A percentile compares a stretch with the other conserved stretches of the same genome.
phyloP scores from a whole-genome alignment of 1,140 invertebrate genomes.

The Drosophila simulans region DNA sequence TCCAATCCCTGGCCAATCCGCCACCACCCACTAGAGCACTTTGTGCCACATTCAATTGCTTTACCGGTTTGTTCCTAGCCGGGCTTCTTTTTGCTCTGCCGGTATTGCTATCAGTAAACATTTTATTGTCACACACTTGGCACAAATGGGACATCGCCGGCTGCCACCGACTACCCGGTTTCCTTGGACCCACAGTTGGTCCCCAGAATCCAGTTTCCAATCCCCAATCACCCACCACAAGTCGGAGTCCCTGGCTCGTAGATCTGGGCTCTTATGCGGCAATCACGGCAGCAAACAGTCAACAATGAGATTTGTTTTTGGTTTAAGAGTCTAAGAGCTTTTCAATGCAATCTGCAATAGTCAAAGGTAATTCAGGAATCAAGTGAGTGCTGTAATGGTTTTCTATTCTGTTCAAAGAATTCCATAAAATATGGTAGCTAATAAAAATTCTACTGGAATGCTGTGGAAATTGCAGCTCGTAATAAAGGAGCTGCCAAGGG shows the following conservation, averaged over 20 bases:
- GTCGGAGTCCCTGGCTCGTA: constrained; percentile 34
- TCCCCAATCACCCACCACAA: background rate
- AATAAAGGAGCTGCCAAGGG: background rate
- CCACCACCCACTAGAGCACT: constrained; percentile 60
- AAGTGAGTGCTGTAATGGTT: constrained; percentile 37
- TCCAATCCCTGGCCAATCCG: constrained; percentile 24
- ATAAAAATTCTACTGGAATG: constrained; percentile 29
- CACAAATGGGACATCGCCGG: constrained; percentile 71
- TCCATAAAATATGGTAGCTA: constrained; percentile 39
- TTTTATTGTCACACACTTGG: constrained; percentile 83
- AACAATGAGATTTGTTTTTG: constrained; percentile 74
- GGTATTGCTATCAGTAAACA: constrained; percentile 78
- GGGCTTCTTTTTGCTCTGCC: constrained; percentile 18
- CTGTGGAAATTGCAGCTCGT: background rate
- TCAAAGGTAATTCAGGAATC: constrained; percentile 39
- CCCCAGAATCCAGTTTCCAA: background rate
- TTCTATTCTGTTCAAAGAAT: constrained; percentile 37
- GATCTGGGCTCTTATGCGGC: constrained; percentile 68
- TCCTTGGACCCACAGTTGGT: constrained; percentile 11
- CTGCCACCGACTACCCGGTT: constrained; percentile 27
- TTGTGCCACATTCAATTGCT: constrained; percentile 80
- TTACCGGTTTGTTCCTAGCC: constrained; percentile 43
- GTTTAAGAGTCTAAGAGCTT: constrained; percentile 51
- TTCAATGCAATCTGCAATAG: constrained; percentile 47
- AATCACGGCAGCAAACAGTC: constrained; percentile 77